phyloP scores from a whole-genome alignment of 2,113 vertebrate genomes.

The Macaca fascicularis region T2T-MFA8v1.1 NC_088390.1:17177001-17177500 shows the following conservation, averaged over 20 bases:
- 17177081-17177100: neutral
- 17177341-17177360: neutral
- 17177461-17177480: neutral
- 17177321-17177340: neutral
- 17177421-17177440: neutral
- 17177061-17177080: neutral
- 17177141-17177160: fast-evolving
- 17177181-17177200: neutral
- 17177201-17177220: neutral
- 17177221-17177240: neutral
- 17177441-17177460: neutral
- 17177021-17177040: neutral
- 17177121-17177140: neutral
- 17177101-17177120: neutral
- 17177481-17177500: neutral
- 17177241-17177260: neutral
- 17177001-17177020: neutral
- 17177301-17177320: neutral
- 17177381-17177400: neutral
- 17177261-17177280: neutral
- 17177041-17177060: neutral
- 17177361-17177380: neutral
- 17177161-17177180: neutral
- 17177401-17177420: neutral
- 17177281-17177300: neutral